Conservation (phyloP, 1,140 invertebrate genomes). For the Anastrepha ludens region DNA sequence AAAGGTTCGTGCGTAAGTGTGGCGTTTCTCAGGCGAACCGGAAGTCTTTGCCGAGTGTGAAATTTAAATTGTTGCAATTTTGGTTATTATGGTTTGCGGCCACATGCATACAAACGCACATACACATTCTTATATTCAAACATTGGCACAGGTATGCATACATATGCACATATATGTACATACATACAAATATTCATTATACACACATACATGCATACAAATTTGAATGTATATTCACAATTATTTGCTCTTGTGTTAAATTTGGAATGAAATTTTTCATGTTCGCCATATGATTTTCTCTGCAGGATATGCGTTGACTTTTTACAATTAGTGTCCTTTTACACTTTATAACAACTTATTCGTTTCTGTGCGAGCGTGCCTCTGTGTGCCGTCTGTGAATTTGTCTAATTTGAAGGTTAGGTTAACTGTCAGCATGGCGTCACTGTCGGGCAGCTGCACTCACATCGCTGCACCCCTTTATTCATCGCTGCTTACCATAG, state of each 20-base stretch:
- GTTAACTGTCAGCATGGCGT: conserved; percentile 33
- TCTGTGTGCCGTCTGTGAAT: background rate
- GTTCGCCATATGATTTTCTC: conserved; percentile 43
- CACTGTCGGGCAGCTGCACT: conserved; percentile 19
- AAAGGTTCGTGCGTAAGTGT: background rate
- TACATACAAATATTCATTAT: background rate
- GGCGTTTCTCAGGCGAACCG: conserved; percentile 10
- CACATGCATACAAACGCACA: background rate
- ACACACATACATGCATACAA: background rate
- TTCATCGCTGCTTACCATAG: background rate
- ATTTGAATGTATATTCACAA: background rate
- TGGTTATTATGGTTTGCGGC: conserved; percentile 38
- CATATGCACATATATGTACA: background rate
- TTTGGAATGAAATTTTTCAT: conserved; percentile 39
- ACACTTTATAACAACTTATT: background rate
- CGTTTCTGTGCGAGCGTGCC: background rate
- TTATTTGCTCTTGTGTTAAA: conserved; percentile 1
- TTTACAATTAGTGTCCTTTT: conserved; percentile 41
- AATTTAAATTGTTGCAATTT: conserved; percentile 55
- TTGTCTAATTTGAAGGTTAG: conserved; percentile 47
- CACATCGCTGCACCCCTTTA: background rate
- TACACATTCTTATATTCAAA: background rate
- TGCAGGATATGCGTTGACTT: conserved; percentile 45
- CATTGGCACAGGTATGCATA: background rate
- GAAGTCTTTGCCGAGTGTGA: conserved; percentile 54